Evolutionary conservation across 1,140 invertebrate genomes (phyloP).

Genomic region (Gonioctena quinquepunctata): DNA sequence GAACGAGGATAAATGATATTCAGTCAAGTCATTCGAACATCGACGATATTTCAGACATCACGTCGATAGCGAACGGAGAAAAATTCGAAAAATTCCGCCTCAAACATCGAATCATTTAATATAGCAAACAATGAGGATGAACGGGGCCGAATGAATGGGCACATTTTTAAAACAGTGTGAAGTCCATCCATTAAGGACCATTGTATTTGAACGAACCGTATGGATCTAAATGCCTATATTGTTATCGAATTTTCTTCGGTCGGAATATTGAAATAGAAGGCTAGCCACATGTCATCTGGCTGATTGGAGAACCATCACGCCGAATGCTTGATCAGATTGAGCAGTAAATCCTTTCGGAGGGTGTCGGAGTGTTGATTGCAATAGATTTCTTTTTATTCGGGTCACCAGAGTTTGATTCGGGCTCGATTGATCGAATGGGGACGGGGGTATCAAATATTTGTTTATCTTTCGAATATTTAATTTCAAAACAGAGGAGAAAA

Average conservation of each 20-base stretch:
- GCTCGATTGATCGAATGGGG: too few relatives aligned
- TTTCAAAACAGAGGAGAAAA: too few relatives aligned
- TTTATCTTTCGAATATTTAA: too few relatives aligned
- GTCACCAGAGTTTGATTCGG: too few relatives aligned
- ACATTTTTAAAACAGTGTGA: conserved; percentile 53
- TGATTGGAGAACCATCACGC: too few relatives aligned
- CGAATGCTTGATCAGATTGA: too few relatives aligned
- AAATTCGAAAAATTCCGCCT: background rate
- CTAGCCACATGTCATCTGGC: too few relatives aligned
- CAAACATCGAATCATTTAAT: conserved; percentile 1
- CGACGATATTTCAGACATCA: background rate
- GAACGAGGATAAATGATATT: too few relatives aligned
- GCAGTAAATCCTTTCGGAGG: too few relatives aligned
- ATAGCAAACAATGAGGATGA: conserved; percentile 8
- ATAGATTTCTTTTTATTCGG: too few relatives aligned
- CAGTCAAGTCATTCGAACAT: background rate
- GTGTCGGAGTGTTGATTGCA: too few relatives aligned
- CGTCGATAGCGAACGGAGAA: background rate
- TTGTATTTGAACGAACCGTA: conserved; percentile 16
- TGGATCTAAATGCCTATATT: conserved; percentile 24
- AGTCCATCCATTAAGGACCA: conserved; percentile 32
- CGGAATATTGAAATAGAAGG: background rate
- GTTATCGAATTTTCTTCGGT: conserved; percentile 17
- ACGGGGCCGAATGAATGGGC: conserved; percentile 43
- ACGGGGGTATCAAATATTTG: too few relatives aligned